These are phyloP conservation scores for Drosophila quadrilineata DNA, from an alignment of 1,140 invertebrate species.

Conservation along the genomic window DNA sequence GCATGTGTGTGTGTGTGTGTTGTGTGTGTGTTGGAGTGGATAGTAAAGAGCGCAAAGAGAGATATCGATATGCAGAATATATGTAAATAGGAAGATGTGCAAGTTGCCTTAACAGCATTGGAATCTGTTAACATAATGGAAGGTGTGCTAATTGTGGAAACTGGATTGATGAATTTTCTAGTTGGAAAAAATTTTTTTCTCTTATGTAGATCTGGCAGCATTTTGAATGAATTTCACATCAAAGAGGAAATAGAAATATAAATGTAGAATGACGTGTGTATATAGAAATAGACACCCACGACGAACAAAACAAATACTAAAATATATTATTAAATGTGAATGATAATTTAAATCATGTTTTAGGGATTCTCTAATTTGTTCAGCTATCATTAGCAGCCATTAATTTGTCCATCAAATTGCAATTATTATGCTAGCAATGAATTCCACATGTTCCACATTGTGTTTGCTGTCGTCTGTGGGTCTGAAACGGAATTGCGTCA, in stretches of 20 bases:
- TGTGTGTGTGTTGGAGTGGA: too few species aligned
- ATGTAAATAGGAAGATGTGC: too few species aligned
- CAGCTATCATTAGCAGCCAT: not conserved
- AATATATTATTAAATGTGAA: slow-evolving; percentile 7
- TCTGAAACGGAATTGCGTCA: slow-evolving; percentile 20
- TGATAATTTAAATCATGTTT: not conserved
- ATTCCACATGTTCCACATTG: not conserved
- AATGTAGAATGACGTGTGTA: too few species aligned
- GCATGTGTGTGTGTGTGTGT: too few species aligned
- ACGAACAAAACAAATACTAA: not conserved
- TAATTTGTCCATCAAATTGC: not conserved
- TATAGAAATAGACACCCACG: too few species aligned
- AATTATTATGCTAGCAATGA: too few species aligned
- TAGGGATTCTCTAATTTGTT: not conserved
- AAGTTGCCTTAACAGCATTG: too few species aligned
- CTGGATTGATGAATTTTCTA: too few species aligned
- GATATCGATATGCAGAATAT: too few species aligned
- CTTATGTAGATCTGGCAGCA: not conserved
- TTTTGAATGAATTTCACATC: not conserved
- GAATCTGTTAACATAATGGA: too few species aligned
- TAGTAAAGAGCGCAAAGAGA: too few species aligned
- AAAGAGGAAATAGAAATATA: slow-evolving; percentile 11
- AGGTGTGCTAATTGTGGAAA: too few species aligned
- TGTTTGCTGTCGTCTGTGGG: not conserved
- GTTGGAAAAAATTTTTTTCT: not conserved